phyloP scores from a whole-genome alignment of 2,888 invertebrate species.

The Diploptera punctata region DNA sequence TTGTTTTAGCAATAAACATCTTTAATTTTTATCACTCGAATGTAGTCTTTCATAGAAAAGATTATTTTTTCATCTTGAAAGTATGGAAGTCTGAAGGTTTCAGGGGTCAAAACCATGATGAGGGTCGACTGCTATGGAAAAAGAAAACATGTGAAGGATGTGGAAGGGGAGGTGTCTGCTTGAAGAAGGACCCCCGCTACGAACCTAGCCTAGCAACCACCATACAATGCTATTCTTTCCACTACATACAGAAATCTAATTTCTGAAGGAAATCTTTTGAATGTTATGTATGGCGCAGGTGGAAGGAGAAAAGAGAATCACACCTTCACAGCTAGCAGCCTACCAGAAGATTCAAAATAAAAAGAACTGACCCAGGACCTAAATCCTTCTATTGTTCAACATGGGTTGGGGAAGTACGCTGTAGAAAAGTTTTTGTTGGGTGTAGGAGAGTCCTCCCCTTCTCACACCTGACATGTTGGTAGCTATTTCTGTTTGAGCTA shows the following conservation, averaged over 20 bases:
- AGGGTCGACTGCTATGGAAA: slow-evolving; percentile 21
- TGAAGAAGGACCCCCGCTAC: slow-evolving; percentile 30
- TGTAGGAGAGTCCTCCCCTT: background rate
- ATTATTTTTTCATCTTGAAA: slow-evolving; percentile 7
- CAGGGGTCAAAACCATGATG: slow-evolving; percentile 24
- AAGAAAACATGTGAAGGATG: slow-evolving; percentile 1
- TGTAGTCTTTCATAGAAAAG: too few species aligned
- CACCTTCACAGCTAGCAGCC: slow-evolving; percentile 33
- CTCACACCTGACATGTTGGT: slow-evolving; percentile 8
- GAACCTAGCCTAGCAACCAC: slow-evolving; percentile 28
- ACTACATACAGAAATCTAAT: slow-evolving; percentile 35
- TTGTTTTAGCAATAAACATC: too few species aligned
- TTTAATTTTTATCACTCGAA: too few species aligned
- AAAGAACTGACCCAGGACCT: background rate
- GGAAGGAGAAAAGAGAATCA: slow-evolving; percentile 19
- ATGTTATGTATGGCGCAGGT: slow-evolving; percentile 30
- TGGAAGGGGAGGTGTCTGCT: slow-evolving; percentile 8
- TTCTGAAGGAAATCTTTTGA: slow-evolving; percentile 42
- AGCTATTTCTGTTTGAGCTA: slow-evolving; percentile 7
- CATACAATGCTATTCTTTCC: slow-evolving; percentile 1
- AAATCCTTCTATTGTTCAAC: slow-evolving; percentile 20
- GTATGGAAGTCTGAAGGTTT: background rate
- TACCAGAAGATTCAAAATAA: background rate
- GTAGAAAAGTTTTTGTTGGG: background rate
- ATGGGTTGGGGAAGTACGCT: background rate